Evolutionary conservation across 2,113 vertebrate species (phyloP).

Genomic region (Albula goreensis): DNA sequence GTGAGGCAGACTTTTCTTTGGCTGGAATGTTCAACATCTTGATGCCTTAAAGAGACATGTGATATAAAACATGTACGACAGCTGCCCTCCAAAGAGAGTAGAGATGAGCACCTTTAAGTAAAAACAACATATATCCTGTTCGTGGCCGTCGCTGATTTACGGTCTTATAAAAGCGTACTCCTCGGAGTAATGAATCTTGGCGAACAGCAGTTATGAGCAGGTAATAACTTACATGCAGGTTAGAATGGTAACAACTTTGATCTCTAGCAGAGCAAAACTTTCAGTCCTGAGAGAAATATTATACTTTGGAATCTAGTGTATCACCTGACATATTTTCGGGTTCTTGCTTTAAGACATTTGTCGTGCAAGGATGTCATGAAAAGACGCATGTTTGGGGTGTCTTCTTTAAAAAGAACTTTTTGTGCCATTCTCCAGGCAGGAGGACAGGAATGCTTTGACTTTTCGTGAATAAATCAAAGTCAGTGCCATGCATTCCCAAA

Average conservation of each 20-base stretch:
- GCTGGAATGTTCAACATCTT: not conserved
- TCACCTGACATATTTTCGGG: not conserved
- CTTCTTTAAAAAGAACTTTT: not conserved
- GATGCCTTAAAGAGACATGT: not conserved
- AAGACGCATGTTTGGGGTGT: not conserved
- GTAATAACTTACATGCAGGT: constrained; percentile 2
- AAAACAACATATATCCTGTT: constrained; percentile 2
- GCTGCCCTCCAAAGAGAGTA: not conserved
- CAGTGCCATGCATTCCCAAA: not conserved
- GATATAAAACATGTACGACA: not conserved
- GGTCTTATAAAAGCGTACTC: not conserved
- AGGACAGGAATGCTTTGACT: not conserved
- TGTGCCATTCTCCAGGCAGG: not conserved
- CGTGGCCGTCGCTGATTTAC: not conserved
- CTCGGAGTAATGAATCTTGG: not conserved
- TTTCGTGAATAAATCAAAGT: not conserved
- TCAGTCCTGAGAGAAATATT: not conserved
- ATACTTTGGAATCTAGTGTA: not conserved
- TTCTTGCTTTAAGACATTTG: not conserved
- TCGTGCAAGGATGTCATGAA: not conserved
- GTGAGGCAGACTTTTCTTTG: not conserved
- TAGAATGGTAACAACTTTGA: constrained; percentile 3
- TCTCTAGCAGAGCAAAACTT: not conserved
- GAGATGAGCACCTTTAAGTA: not conserved
- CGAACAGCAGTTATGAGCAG: not conserved